These are phyloP conservation scores for Selenia dentaria DNA, from an alignment of 2,888 invertebrate species.

Conservation along the genomic window DNA sequence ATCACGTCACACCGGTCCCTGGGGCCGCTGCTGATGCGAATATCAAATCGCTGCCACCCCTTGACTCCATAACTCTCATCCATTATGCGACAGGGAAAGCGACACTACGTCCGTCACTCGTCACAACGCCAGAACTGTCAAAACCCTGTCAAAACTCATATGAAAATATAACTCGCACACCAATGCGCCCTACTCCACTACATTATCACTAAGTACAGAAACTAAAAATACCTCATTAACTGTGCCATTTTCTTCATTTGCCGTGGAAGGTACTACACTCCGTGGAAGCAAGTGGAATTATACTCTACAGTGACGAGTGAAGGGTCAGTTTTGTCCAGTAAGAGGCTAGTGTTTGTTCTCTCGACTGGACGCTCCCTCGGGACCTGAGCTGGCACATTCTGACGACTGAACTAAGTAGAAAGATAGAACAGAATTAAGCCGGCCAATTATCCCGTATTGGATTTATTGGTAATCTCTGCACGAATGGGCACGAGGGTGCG, in stretches of 20 bases:
- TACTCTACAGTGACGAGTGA: conserved; percentile 51
- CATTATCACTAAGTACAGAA: conserved; percentile 41
- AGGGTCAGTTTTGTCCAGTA: conserved; percentile 68
- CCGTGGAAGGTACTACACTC: conserved; percentile 52
- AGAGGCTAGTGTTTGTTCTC: conserved; percentile 64
- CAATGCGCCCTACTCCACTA: conserved; percentile 26
- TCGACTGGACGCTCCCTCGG: conserved; percentile 78
- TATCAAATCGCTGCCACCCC: conserved; percentile 80
- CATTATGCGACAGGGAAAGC: conserved; percentile 67
- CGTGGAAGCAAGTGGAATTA: conserved; percentile 51
- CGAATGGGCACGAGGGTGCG: conserved; percentile 84
- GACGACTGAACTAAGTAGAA: conserved; percentile 85
- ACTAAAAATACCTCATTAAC: conserved; percentile 72
- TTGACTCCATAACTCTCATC: conserved; percentile 72
- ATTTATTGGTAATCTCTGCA: conserved; percentile 85
- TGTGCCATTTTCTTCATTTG: conserved; percentile 68
- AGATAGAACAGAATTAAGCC: conserved; percentile 85
- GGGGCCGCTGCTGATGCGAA: conserved; percentile 71
- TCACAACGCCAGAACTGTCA: conserved; percentile 41
- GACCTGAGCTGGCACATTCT: conserved; percentile 83
- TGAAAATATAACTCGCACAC: conserved; percentile 30
- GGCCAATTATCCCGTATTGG: conserved; percentile 85
- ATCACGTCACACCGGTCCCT: conserved; percentile 70
- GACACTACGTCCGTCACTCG: conserved; percentile 62
- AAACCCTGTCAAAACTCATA: conserved; percentile 26